Evolutionary conservation across 2,888 invertebrate species (phyloP), one percentile per base, ranked within the genome.

Genomic region (Eupsilia transversa): DNA sequence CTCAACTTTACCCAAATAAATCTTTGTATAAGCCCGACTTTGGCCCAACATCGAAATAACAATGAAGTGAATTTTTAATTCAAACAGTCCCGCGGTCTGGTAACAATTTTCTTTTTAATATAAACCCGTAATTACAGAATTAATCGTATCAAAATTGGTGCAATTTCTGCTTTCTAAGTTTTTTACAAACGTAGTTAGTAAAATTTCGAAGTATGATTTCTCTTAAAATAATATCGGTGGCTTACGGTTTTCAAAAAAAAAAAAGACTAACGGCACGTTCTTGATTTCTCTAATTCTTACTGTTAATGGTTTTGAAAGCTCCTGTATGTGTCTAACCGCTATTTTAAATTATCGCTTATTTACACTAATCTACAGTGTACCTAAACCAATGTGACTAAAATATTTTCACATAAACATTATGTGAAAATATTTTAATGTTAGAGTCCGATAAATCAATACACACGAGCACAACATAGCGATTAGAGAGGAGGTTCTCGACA

Each of bases 1-100:
- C 70, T 69, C 61, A 66, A 84, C 72, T 85, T 67, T 68, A 66
- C 54, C 63, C 57, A 72, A 68, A 76, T 82, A 79, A 74, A 79
- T 85, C 73, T 78, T 71, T 69, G 67, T 59, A 27, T 66, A 61
- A 69, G 41, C 46, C 46, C 46, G 59, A 72, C 69, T 75, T 57
- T 72, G 46, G 30, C 60, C 57, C 23, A 61, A 69, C 63, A 68
- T 52, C 20, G 23, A 68, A 64, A 64, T 68, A 56, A 73, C 67
- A 79, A 68, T 60, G 35, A 52, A 56, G 59, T 64, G 60, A 43
- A 46, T 68, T 65, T 70, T 68, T 41, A 56, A 63, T 79, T 71
- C 9, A 35, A 74, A 65, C 33, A 49, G 17, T 43, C 20, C 27
- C 17, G 30, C 12, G 17, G 6, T 38, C 30, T 30, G 23, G 10